A percentile compares a stretch with the other conserved stretches of the same genome.
phyloP scores from a whole-genome alignment of 2,797 vertebrate genomes.

The Eurystomus glaucurus region DNA sequence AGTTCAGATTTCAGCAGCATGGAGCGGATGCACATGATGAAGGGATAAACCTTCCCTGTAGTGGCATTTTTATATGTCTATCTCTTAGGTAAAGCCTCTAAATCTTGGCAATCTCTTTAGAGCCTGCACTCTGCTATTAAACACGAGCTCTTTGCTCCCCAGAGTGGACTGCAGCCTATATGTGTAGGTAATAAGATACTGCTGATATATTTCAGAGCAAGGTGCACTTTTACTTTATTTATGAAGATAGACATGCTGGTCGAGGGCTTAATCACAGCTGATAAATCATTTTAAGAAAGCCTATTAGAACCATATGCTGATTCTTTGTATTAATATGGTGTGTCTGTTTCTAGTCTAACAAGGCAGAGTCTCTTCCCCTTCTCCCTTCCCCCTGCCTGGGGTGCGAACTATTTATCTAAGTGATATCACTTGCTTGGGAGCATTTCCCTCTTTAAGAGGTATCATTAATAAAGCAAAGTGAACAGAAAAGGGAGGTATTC shows the following conservation, averaged over 20 bases:
- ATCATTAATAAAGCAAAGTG: conserved; percentile 71
- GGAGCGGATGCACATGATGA: conserved; percentile 25
- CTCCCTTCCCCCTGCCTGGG: not conserved
- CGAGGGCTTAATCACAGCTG: conserved; percentile 86
- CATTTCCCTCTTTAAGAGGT: conserved; percentile 66
- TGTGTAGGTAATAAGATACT: conserved; percentile 84
- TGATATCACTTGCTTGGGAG: conserved; percentile 74
- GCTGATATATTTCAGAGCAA: conserved; percentile 83
- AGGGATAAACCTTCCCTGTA: conserved; percentile 71
- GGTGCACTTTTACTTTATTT: conserved; percentile 88
- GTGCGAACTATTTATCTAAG: conserved; percentile 81
- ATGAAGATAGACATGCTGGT: conserved; percentile 86
- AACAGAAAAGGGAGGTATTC: conserved; percentile 15
- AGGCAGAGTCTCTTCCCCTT: conserved; percentile 57
- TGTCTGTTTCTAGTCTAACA: conserved; percentile 84
- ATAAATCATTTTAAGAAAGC: conserved; percentile 87
- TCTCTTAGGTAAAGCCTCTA: conserved; percentile 78
- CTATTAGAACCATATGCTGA: conserved; percentile 88
- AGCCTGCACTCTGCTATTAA: conserved; percentile 61
- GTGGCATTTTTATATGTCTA: conserved; percentile 79
- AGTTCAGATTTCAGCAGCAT: conserved; percentile 67
- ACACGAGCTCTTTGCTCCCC: conserved; percentile 74
- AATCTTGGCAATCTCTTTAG: conserved; percentile 78
- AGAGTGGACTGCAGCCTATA: conserved; percentile 64
- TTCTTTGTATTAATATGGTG: conserved; percentile 80